Percentiles rank a stretch among this genome's conserved stretches.
Evolutionary conservation across 2,113 vertebrate genomes (phyloP).

Genomic region (Bungarus multicinctus): DNA sequence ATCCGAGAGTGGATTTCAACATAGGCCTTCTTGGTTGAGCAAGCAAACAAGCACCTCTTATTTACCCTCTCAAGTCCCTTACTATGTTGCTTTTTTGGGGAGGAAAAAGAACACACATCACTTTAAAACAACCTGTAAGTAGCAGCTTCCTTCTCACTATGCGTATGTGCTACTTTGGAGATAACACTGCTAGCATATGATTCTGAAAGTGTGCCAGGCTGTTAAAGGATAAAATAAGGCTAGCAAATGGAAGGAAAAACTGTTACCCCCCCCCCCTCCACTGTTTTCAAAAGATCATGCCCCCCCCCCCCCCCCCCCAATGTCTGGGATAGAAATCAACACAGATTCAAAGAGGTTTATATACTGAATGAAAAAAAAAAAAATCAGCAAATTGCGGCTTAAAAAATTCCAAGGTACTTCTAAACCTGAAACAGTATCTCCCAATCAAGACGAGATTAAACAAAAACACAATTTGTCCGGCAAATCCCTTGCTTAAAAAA

Average conservation of each 20-base stretch:
- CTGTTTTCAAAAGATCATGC: background rate
- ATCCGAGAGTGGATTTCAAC: background rate
- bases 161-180: background rate
- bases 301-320: too few relatives aligned
- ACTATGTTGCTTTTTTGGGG: background rate
- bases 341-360: background rate
- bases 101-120: background rate
- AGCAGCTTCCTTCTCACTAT: background rate
- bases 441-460: slow-evolving; percentile 70
- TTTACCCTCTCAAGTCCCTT: background rate
- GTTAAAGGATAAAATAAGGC: background rate
- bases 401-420: background rate
- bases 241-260: background rate
- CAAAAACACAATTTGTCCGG: slow-evolving; percentile 85
- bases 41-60: background rate
- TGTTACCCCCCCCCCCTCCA: fast-evolving
- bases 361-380: slow-evolving; percentile 43
- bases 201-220: background rate
- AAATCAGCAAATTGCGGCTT: slow-evolving; percentile 73
- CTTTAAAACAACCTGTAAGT: background rate
- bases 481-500: slow-evolving; percentile 50
- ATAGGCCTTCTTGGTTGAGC: background rate
- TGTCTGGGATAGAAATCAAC: background rate
- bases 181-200: background rate
- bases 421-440: background rate